phyloP scores from a whole-genome alignment of 2,888 invertebrate genomes.

The Lacanobia oleracea region DNA sequence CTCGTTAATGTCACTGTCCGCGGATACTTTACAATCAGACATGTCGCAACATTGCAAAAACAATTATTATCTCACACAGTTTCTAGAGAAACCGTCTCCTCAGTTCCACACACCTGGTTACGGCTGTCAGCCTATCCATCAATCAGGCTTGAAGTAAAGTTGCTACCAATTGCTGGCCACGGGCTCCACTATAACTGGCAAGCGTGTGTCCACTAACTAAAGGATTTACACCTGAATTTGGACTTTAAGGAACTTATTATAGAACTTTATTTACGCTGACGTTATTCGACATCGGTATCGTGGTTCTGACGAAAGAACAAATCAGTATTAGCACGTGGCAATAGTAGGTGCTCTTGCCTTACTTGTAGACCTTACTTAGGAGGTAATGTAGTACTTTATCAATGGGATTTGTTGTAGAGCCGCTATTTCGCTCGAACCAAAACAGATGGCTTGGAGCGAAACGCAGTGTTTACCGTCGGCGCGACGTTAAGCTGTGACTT shows the following conservation, averaged over 20 bases:
- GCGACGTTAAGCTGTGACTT: constrained; percentile 17
- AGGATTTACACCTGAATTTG: constrained; percentile 63
- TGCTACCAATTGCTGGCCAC: constrained; percentile 80
- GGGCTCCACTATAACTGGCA: constrained; percentile 80
- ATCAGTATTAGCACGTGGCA: constrained; percentile 81
- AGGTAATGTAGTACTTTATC: constrained; percentile 70
- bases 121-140: constrained; percentile 83
- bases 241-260: constrained; percentile 67
- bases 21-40: constrained; percentile 63
- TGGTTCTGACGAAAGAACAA: constrained; percentile 74
- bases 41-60: constrained; percentile 66
- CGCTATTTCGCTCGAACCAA: constrained; percentile 33
- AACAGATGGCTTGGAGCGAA: constrained; percentile 38
- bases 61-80: constrained; percentile 74
- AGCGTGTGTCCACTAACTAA: constrained; percentile 55
- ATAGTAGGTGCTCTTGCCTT: constrained; percentile 77
- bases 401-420: constrained; percentile 68
- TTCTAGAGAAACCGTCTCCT: constrained; percentile 80
- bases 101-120: constrained; percentile 76
- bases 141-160: constrained; percentile 80
- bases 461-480: constrained; percentile 18
- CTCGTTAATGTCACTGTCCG: constrained; percentile 63
- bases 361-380: constrained; percentile 67
- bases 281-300: constrained; percentile 70
- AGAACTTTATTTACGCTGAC: constrained; percentile 61